Evolutionary conservation across 2,888 invertebrate genomes (phyloP).

Genomic region (Aphrophora alni): DNA sequence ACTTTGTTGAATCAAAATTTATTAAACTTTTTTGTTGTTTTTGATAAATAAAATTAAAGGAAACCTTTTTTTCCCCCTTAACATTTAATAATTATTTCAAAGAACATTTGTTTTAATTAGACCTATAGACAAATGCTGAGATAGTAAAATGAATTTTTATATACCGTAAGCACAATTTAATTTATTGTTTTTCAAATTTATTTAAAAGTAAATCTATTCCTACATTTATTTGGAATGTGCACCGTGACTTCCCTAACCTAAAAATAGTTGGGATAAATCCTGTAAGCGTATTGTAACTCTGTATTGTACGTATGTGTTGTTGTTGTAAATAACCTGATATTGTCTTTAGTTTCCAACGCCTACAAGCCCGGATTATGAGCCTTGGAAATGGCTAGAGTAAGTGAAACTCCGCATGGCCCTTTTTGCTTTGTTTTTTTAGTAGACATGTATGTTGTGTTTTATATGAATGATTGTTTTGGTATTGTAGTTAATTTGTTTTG

Average conservation of each 20-base stretch:
- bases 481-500: too few species aligned
- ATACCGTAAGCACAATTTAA: too few species aligned
- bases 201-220: neutral
- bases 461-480: too few species aligned
- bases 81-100: too few species aligned
- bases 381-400: conserved; percentile 91
- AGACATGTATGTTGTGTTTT: neutral
- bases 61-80: too few species aligned
- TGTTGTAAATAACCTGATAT: conserved; percentile 48
- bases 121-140: too few species aligned
- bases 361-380: conserved; percentile 86
- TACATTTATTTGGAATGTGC: neutral
- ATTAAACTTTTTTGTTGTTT: too few species aligned
- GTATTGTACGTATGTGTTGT: conserved; percentile 17
- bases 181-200: neutral
- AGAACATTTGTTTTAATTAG: too few species aligned
- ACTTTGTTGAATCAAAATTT: too few species aligned
- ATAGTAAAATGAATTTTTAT: too few species aligned
- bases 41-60: too few species aligned
- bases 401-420: conserved; percentile 56
- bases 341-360: conserved; percentile 84
- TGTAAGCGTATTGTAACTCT: neutral
- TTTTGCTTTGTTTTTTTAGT: neutral
- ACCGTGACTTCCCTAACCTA: neutral
- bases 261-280: neutral